phyloP scores from a whole-genome alignment of 2,797 vertebrate species.

The Okamejei kenojei region DNA sequence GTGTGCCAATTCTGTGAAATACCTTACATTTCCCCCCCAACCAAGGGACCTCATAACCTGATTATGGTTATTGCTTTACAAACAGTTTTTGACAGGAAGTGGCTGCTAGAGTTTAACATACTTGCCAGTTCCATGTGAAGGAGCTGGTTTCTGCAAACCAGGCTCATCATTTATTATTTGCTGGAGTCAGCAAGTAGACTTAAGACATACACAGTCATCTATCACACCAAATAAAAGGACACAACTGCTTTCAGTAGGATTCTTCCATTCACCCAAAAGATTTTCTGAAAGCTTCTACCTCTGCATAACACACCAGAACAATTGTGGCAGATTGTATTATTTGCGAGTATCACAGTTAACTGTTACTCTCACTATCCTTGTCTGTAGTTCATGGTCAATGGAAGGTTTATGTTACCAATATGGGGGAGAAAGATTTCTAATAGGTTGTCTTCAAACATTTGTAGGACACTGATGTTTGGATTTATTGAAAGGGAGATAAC shows the following conservation, averaged over 20 bases:
- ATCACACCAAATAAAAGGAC: slow-evolving; percentile 96
- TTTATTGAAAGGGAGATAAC: slow-evolving; percentile 82
- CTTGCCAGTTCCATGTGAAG: slow-evolving; percentile 68
- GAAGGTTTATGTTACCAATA: slow-evolving; percentile 76
- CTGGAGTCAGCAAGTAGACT: slow-evolving; percentile 88
- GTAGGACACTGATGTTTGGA: slow-evolving; percentile 73
- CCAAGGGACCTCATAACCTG: slow-evolving; percentile 81
- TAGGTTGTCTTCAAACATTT: slow-evolving; percentile 80
- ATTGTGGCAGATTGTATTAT: slow-evolving; percentile 92
- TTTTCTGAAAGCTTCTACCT: slow-evolving; percentile 99
- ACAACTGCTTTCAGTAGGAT: slow-evolving; percentile 85
- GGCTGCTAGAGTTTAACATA: slow-evolving; percentile 78
- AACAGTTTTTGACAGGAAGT: slow-evolving; percentile 75
- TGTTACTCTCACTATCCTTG: slow-evolving; percentile 82
- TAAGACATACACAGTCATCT: slow-evolving; percentile 84
- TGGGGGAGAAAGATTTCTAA: slow-evolving; percentile 74
- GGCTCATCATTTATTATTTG: slow-evolving; percentile 83
- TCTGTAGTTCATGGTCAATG: slow-evolving; percentile 79
- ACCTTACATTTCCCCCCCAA: slow-evolving; percentile 65
- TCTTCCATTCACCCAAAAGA: slow-evolving; percentile 95
- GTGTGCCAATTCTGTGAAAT: slow-evolving; percentile 80
- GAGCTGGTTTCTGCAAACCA: slow-evolving; percentile 80
- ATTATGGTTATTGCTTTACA: slow-evolving; percentile 82
- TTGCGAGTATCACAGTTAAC: slow-evolving; percentile 81
- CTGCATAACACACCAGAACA: slow-evolving; percentile 91